A percentile compares a stretch with the other conserved stretches of the same genome.
Evolutionary conservation across 2,888 invertebrate species (phyloP).

Genomic region (Tenthredo scrophulariae): DNA sequence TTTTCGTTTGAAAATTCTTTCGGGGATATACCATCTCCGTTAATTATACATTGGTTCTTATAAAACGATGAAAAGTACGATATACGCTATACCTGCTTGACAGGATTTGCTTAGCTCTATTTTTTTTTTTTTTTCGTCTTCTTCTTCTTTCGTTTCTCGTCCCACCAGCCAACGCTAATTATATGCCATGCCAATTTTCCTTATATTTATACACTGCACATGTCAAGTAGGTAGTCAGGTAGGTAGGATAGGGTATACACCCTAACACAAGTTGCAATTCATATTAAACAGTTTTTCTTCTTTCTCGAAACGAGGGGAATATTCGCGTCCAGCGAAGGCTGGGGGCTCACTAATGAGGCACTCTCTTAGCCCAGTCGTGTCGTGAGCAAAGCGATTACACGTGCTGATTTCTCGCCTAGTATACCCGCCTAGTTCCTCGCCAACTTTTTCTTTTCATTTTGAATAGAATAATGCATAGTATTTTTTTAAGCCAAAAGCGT

Average conservation of each 20-base stretch:
- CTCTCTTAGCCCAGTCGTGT: neutral
- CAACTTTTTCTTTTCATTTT: too few species aligned
- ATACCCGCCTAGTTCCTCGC: neutral
- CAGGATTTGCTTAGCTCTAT: too few species aligned
- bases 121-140: neutral
- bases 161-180: neutral
- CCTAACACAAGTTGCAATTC: neutral
- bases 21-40: too few species aligned
- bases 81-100: too few species aligned
- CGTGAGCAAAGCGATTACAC: neutral
- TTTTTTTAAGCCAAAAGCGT: too few species aligned
- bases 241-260: neutral
- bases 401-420: neutral
- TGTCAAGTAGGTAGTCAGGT: neutral
- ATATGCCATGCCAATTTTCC: neutral
- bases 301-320: neutral
- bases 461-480: too few species aligned
- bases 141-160: too few species aligned
- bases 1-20: too few species aligned
- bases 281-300: neutral
- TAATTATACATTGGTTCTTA: too few species aligned
- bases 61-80: too few species aligned
- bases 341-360: constrained; percentile 4
- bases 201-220: neutral
- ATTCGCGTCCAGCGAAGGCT: neutral